A percentile compares a stretch with the other conserved stretches of the same genome.
Conservation (phyloP, 2,888 invertebrate genomes). For the Limnephilus lunatus region DNA sequence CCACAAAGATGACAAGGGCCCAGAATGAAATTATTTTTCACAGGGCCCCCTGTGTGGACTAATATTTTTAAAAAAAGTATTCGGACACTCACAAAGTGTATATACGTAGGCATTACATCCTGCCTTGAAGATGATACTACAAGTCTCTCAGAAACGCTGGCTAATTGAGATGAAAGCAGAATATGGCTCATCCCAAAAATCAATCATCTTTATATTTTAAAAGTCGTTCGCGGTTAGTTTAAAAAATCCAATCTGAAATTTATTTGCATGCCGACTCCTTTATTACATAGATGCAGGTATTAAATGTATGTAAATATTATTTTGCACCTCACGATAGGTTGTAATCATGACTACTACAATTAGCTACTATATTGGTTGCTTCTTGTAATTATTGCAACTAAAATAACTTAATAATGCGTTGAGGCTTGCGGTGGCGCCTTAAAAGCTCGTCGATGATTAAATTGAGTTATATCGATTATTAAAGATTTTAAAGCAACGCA, state of each 20-base stretch:
- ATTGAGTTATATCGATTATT: neutral
- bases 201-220: neutral
- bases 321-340: neutral
- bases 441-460: neutral
- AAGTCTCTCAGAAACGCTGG: neutral
- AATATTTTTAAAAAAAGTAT: too few species aligned
- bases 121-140: neutral
- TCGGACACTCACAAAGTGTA: neutral
- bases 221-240: too few species aligned
- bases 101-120: neutral
- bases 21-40: too few species aligned
- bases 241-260: neutral
- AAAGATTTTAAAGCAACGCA: neutral
- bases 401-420: neutral
- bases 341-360: neutral
- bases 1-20: too few species aligned
- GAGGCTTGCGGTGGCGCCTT: neutral
- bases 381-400: neutral
- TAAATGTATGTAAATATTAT: neutral
- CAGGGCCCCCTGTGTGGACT: too few species aligned
- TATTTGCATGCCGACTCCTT: too few species aligned
- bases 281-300: too few species aligned
- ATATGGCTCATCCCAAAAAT: neutral
- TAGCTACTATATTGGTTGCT: neutral
- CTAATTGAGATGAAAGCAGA: neutral